Evolutionary conservation across 1,140 invertebrate species (phyloP).

Genomic region (Anastrepha ludens): DNA sequence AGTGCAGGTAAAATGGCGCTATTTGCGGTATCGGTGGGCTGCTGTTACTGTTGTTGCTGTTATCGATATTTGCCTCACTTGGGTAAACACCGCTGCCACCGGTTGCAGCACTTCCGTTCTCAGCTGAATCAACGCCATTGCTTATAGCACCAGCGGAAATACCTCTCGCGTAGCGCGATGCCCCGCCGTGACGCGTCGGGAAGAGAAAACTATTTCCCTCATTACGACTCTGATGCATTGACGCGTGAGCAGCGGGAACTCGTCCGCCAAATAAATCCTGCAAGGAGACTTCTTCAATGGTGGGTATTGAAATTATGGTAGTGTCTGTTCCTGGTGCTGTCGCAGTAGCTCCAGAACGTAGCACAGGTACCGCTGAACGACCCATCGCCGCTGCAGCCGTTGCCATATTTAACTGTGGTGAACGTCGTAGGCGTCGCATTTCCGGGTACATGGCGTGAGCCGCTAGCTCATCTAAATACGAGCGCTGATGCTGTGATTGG

Average conservation of each 20-base stretch:
- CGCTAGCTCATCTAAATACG: neutral
- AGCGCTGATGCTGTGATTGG: conserved; percentile 20
- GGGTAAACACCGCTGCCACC: neutral
- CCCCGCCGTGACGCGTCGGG: neutral
- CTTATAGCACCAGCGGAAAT: neutral
- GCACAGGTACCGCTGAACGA: neutral
- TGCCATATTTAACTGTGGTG: conserved; percentile 5
- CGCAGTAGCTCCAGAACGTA: neutral
- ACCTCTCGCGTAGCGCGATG: conserved; percentile 15
- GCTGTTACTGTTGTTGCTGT: conserved; percentile 15
- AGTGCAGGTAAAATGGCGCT: conserved; percentile 37
- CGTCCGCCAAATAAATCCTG: conserved; percentile 30
- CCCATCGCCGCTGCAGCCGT: conserved; percentile 1
- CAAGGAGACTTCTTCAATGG: conserved; percentile 17
- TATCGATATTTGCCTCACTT: neutral
- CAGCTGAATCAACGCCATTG: neutral
- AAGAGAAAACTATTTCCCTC: conserved; percentile 25
- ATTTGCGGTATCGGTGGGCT: conserved; percentile 46
- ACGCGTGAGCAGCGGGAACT: neutral
- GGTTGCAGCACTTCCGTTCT: neutral
- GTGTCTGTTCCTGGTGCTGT: neutral
- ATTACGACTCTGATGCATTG: conserved; percentile 20
- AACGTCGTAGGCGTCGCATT: conserved; percentile 16
- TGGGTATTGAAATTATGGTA: conserved; percentile 20
- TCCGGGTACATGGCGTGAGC: neutral